Evolutionary conservation across 1,140 invertebrate genomes (phyloP), one percentile per base, ranked within the genome.

Genomic region (Drosophila kohkoa): DNA sequence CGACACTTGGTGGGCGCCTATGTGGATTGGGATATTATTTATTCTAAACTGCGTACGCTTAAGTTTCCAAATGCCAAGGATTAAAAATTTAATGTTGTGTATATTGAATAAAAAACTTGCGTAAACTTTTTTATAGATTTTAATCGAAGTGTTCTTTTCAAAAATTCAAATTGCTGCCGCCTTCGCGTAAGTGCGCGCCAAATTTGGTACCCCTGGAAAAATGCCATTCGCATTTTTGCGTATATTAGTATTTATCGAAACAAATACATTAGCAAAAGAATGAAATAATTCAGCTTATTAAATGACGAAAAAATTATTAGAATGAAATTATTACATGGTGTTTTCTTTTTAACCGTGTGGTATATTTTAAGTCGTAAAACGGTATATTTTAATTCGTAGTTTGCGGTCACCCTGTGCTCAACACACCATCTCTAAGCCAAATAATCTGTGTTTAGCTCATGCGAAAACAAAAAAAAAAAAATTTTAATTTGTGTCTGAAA

Each of bases 21-120:
- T 87, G 75, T 96, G 0, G 96, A 96, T 82, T 96, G 95, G 95
- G 96, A 96, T 92, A 94, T 95, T 79, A 94, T 95, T 41, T 94
- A 95, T 83, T 96, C 95, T 0, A 94, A 94, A 79, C 92, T 95
- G 45, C 92, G 95, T 62, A 86, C 91, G 0, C 77, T 92, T 0
- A 83, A 79, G 66, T 82, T 80, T 38, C 82, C 82, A 4, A 48
- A 82, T 51, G 69, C 65, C 2, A 79, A 58, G 6, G 58, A 67
- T 58, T 85, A 76, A 45, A 41, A 8, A 51, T 65, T 58, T 10
- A 28, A 28, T 35, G 3, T 20, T 11, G 11, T 28, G 1, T 6
- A 1, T 13, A 45, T 45, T 2, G 8, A 5, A n/a, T n/a, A 5
- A 38, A 7, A 16, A 38, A 38, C 35, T 38, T 7, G 10, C 10